Evolutionary conservation across 2,797 vertebrate species (phyloP).

Genomic region (Taeniopygia guttata): DNA sequence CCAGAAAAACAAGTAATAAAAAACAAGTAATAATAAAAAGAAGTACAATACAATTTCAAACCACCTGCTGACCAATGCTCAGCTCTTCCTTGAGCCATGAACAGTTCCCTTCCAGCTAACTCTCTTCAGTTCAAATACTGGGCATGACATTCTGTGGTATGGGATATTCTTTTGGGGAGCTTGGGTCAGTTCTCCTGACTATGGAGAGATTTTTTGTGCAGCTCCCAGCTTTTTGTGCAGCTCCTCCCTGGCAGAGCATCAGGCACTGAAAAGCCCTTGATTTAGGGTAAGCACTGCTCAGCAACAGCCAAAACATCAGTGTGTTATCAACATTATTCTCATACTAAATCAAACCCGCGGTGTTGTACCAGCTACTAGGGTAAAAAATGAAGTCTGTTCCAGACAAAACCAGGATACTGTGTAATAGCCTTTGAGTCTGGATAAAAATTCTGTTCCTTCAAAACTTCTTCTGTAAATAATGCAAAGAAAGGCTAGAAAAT

Average conservation of each 20-base stretch:
- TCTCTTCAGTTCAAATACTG: neutral
- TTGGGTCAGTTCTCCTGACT: neutral
- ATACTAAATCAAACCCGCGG: neutral
- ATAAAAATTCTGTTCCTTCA: neutral
- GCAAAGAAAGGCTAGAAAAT: neutral
- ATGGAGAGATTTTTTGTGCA: too few relatives aligned
- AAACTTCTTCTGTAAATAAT: neutral
- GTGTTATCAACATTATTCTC: neutral
- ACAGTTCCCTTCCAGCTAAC: too few relatives aligned
- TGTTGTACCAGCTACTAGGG: neutral
- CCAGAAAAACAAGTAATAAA: neutral
- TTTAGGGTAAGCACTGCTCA: neutral
- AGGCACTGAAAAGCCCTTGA: neutral
- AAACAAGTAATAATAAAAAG: neutral
- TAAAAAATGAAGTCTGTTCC: neutral
- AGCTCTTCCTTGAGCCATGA: neutral
- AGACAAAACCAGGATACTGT: neutral
- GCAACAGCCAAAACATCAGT: neutral
- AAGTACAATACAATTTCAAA: neutral
- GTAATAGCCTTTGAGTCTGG: neutral
- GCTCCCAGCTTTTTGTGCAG: neutral
- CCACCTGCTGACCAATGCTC: accelerated
- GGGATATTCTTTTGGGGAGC: neutral
- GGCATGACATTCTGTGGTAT: too few relatives aligned
- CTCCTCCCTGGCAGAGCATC: neutral